Evolutionary conservation across 1,140 invertebrate species (phyloP).

Genomic region (Diabrotica virgifera): DNA sequence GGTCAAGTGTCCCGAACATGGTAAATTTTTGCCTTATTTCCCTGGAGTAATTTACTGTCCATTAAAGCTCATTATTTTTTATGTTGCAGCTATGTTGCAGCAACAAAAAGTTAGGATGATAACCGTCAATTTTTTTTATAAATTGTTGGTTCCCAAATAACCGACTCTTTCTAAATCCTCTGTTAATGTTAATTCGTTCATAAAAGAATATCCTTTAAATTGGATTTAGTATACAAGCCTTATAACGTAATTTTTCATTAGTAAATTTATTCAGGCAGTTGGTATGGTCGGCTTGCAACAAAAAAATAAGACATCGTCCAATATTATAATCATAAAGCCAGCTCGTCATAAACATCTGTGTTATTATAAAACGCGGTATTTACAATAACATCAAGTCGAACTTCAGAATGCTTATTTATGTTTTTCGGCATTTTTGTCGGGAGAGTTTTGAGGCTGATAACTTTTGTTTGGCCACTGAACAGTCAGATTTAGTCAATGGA

Average conservation of each 20-base stretch:
- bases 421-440: constrained; percentile 26
- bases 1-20: no score
- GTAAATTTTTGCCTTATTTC: no score
- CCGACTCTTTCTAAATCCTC: no score
- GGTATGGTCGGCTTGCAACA: constrained; percentile 7
- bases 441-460: constrained; percentile 20
- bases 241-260: constrained; percentile 1
- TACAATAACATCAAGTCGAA: constrained; percentile 22
- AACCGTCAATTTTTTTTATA: no score
- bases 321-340: constrained; percentile 22
- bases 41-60: no score
- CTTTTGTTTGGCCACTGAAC: constrained; percentile 22
- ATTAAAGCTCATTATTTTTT: no score
- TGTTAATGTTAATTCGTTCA: no score
- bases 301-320: constrained; percentile 17
- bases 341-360: constrained; percentile 26
- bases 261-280: constrained; percentile 17
- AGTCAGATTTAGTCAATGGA: constrained; percentile 20
- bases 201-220: no score
- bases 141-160: no score
- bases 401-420: constrained; percentile 23
- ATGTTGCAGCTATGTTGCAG: no score
- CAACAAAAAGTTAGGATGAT: no score
- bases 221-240: not conserved
- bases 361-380: constrained; percentile 26